Evolutionary conservation across 2,113 vertebrate species (phyloP).

Genomic region (Odocoileus hemionus): DNA sequence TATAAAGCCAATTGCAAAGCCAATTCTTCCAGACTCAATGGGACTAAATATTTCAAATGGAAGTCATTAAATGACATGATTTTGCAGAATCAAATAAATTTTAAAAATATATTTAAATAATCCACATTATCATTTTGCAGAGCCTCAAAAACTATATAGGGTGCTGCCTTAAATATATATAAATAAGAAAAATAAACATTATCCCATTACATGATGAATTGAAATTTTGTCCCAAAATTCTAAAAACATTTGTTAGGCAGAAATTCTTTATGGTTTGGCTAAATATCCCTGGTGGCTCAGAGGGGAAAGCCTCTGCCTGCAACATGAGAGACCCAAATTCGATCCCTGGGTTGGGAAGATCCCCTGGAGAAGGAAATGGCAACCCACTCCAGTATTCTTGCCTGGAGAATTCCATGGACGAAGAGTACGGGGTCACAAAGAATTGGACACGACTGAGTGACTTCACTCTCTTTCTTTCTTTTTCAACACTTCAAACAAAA

Average conservation of each 20-base stretch:
- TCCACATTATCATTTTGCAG: not conserved
- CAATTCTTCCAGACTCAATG: not conserved
- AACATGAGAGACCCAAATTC: fast-evolving
- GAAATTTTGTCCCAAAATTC: not conserved
- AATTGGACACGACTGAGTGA: fast-evolving
- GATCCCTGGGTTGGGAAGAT: not conserved
- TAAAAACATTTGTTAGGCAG: not conserved
- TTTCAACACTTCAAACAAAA: not conserved
- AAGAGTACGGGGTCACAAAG: not conserved
- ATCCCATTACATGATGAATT: not conserved
- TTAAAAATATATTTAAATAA: not conserved
- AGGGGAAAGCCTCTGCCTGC: not conserved
- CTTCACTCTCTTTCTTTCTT: not conserved
- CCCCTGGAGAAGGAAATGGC: not conserved
- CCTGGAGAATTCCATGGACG: not conserved
- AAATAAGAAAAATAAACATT: not conserved
- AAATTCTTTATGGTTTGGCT: not conserved
- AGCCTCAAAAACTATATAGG: not conserved
- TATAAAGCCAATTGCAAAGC: not conserved
- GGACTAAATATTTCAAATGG: not conserved
- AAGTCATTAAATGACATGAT: not conserved
- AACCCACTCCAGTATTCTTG: not conserved
- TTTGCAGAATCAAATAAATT: not conserved
- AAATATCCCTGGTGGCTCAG: not conserved
- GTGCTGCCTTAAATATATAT: not conserved